Conservation (phyloP, 1,140 invertebrate species). For the Telenomus remus region DNA sequence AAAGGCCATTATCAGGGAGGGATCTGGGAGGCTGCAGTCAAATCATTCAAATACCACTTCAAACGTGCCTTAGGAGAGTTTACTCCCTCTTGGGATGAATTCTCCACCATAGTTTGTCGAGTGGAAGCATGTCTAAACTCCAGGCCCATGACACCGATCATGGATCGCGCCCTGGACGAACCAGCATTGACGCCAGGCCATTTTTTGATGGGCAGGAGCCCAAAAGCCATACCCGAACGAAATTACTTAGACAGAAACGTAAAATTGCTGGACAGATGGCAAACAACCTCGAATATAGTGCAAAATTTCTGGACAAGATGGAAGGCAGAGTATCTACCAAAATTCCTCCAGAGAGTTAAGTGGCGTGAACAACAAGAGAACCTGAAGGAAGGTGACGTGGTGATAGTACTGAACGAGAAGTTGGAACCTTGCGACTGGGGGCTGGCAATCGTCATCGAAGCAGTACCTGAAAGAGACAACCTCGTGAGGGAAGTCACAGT, state of each 20-base stretch:
- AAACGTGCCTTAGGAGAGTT: conserved; percentile 51
- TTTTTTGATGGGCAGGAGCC: conserved; percentile 1
- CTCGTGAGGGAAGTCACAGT: too few relatives aligned
- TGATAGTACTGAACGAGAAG: too few relatives aligned
- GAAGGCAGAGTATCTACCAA: conserved; percentile 1
- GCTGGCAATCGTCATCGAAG: too few relatives aligned
- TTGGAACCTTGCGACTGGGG: too few relatives aligned
- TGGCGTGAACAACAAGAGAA: too few relatives aligned
- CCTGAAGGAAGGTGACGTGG: too few relatives aligned
- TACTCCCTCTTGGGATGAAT: conserved; percentile 59
- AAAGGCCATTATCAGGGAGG: not conserved
- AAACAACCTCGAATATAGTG: not conserved
- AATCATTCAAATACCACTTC: not conserved
- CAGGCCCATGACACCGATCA: not conserved
- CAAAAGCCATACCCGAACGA: not conserved
- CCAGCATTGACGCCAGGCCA: conserved; percentile 1
- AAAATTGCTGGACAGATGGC: not conserved
- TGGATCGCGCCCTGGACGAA: not conserved
- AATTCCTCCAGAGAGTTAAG: not conserved
- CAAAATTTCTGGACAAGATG: conserved; percentile 8
- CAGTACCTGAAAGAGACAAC: too few relatives aligned
- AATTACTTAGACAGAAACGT: not conserved
- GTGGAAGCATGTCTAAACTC: conserved; percentile 24
- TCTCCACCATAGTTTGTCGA: conserved; percentile 57
- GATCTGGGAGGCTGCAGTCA: not conserved